Percentiles rank a stretch among this genome's conserved stretches.
These are phyloP conservation scores for Anhinga anhinga DNA, from an alignment of 2,113 vertebrate species.

Conservation along the genomic window DNA sequence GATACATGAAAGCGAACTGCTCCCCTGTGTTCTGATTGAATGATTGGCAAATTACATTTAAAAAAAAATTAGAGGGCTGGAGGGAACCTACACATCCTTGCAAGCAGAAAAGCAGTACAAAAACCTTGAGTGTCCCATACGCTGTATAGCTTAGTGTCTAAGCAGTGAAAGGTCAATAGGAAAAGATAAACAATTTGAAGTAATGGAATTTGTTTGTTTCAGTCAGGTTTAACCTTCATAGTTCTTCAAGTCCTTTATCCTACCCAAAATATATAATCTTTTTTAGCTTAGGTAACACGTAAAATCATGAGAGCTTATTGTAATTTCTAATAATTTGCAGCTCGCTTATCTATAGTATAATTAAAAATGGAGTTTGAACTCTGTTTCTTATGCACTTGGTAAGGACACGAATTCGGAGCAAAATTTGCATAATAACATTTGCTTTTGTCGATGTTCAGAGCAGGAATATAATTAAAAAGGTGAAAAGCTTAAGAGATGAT, in stretches of 20 bases:
- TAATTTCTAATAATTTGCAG: conserved; percentile 57
- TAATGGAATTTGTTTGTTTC: not conserved
- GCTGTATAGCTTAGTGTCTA: not conserved
- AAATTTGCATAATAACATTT: conserved; percentile 76
- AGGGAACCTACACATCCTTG: not conserved
- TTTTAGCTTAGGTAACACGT: not conserved
- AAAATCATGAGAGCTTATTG: conserved; percentile 26
- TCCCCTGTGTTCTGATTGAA: not conserved
- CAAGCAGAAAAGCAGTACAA: not conserved
- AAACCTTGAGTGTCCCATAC: not conserved
- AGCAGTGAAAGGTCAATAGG: not conserved
- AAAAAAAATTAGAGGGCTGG: not conserved
- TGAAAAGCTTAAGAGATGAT: conserved; percentile 69
- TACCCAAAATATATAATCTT: not conserved
- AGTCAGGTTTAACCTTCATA: not conserved
- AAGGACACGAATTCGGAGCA: conserved; percentile 47
- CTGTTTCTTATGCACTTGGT: conserved; percentile 29
- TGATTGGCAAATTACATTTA: not conserved
- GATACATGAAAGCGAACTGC: not conserved
- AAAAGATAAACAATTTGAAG: not conserved
- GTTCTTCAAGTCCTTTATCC: not conserved
- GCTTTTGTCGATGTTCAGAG: conserved; percentile 67
- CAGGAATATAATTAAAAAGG: conserved; percentile 75
- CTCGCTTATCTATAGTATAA: conserved; percentile 56
- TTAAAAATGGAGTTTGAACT: conserved; percentile 69